Percentiles rank a stretch among this genome's conserved stretches.
These are phyloP conservation scores for Scelioninae gen. 1 DNA, from an alignment of 2,888 invertebrate species.

Conservation along the genomic window DNA sequence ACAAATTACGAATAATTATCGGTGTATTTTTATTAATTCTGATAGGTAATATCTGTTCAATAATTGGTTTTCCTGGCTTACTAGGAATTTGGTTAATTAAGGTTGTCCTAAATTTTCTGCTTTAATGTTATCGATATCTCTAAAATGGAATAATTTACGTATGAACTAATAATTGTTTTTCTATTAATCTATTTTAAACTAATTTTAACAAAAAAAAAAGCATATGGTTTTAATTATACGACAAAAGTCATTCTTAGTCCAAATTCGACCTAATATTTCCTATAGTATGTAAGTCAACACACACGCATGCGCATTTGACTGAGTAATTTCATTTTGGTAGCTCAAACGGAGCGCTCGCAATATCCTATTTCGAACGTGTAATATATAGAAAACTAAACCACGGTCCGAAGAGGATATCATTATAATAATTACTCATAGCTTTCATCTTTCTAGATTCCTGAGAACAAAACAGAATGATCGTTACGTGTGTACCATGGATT, in stretches of 20 bases:
- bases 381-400: slow-evolving; percentile 59
- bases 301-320: slow-evolving; percentile 29
- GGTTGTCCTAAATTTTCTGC: too few relatives aligned
- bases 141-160: too few relatives aligned
- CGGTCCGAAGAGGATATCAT: slow-evolving; percentile 66
- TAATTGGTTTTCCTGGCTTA: too few relatives aligned
- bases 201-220: too few relatives aligned
- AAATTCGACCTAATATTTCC: slow-evolving; percentile 26
- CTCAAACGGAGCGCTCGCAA: slow-evolving; percentile 49
- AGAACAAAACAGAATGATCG: slow-evolving; percentile 73
- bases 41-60: too few relatives aligned
- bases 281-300: slow-evolving; percentile 2
- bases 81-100: too few relatives aligned
- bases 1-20: too few relatives aligned
- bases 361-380: slow-evolving; percentile 64
- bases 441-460: slow-evolving; percentile 75
- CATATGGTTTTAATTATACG: slow-evolving; percentile 8
- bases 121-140: too few relatives aligned
- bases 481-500: slow-evolving; percentile 63
- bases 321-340: slow-evolving; percentile 59
- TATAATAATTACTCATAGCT: slow-evolving; percentile 76
- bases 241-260: slow-evolving; percentile 27
- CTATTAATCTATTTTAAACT: too few relatives aligned
- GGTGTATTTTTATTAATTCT: too few relatives aligned
- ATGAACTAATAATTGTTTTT: too few relatives aligned